A percentile compares a stretch with the other conserved stretches of the same genome.
Evolutionary conservation across 1,140 invertebrate species (phyloP).

Genomic region (Drosophila ohnishii): DNA sequence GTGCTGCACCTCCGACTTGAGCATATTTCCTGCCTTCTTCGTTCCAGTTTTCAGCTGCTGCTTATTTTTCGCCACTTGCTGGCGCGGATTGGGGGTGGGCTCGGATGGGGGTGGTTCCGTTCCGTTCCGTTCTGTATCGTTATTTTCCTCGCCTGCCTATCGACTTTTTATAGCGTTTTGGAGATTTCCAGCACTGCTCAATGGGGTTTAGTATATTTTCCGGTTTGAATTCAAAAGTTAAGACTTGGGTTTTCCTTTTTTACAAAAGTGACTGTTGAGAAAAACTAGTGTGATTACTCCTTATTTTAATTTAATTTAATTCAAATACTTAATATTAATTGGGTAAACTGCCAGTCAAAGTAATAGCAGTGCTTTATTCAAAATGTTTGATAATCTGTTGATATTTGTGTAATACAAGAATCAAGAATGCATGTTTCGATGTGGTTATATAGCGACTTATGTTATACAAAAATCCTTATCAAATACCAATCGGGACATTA

Average conservation of each 20-base stretch:
- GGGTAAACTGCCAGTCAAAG: not conserved
- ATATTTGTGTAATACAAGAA: not conserved
- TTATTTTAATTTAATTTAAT: no score
- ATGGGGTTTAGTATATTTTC: no score
- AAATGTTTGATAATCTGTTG: not conserved
- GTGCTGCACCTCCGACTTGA: constrained; percentile 88
- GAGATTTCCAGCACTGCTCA: constrained; percentile 1
- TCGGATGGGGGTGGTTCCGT: constrained; percentile 15
- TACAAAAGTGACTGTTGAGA: not conserved
- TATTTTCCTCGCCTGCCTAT: constrained; percentile 14
- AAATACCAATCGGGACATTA: not conserved
- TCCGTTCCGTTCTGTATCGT: constrained; percentile 15
- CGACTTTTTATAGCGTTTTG: not conserved
- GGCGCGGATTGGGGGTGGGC: constrained; percentile 14
- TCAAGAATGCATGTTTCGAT: not conserved
- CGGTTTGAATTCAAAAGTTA: not conserved
- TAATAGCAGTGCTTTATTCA: not conserved
- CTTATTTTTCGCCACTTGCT: constrained; percentile 28
- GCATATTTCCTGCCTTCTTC: constrained; percentile 63
- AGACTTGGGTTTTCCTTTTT: not conserved
- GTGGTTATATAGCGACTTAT: not conserved
- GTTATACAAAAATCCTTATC: not conserved
- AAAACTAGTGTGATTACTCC: not conserved
- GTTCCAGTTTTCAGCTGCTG: constrained; percentile 43
- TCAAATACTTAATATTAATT: not conserved